These are phyloP conservation scores for Drosophila fungiperda DNA, from an alignment of 2,888 invertebrate genomes.

Conservation along the genomic window DNA sequence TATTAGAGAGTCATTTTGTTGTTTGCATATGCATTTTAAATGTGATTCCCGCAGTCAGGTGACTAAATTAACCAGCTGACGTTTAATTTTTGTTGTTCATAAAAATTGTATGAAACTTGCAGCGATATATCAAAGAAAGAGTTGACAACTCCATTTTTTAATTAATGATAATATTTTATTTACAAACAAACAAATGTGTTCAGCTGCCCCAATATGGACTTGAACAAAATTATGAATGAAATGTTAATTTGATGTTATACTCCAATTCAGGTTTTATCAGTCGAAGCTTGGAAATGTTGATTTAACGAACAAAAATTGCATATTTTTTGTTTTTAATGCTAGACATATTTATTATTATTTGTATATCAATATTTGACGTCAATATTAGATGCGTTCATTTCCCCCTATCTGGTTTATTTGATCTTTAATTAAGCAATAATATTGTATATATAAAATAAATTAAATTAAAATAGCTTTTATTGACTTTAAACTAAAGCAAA, in stretches of 20 bases:
- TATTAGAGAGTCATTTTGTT: background rate
- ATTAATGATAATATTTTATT: background rate
- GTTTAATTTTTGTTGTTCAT: slow-evolving; percentile 3
- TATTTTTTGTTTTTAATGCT: background rate
- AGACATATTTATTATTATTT: background rate
- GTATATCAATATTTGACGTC: background rate
- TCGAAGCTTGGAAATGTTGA: background rate
- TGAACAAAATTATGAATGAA: slow-evolving; percentile 1
- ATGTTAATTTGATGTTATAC: slow-evolving; percentile 1
- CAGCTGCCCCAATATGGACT: background rate
- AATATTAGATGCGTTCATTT: background rate
- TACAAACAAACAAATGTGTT: background rate
- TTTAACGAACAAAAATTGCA: background rate
- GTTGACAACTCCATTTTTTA: background rate
- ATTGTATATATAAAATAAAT: slow-evolving; percentile 24
- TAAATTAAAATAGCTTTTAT: slow-evolving; percentile 33
- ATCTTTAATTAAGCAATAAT: slow-evolving; percentile 32
- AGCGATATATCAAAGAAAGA: slow-evolving; percentile 1
- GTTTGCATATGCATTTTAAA: background rate
- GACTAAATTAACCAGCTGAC: slow-evolving; percentile 8
- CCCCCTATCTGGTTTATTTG: background rate
- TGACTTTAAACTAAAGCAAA: slow-evolving; percentile 22
- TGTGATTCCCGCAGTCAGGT: background rate
- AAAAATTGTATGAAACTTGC: background rate
- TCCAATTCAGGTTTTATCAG: background rate